phyloP scores from a whole-genome alignment of 1,140 invertebrate species.

The Bombus ignitus region DNA sequence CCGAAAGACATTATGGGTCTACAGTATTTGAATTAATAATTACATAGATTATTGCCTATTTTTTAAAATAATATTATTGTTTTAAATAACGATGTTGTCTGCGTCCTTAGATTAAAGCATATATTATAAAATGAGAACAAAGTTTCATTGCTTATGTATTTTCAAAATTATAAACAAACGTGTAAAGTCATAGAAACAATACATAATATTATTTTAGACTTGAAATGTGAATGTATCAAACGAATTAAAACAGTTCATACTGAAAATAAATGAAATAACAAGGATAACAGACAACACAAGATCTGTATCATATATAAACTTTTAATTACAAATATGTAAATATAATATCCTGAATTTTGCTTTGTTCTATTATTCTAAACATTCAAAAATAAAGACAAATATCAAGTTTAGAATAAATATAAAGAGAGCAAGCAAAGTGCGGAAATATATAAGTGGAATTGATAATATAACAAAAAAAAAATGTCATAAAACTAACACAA shows the following conservation, averaged over 20 bases:
- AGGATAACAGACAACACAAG: slow-evolving; percentile 11
- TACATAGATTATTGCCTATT: background rate
- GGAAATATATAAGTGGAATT: background rate
- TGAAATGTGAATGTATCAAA: background rate
- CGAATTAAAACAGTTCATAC: background rate
- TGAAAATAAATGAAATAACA: background rate
- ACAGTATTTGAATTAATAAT: slow-evolving; percentile 42
- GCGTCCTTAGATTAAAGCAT: background rate
- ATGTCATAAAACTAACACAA: background rate
- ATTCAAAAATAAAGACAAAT: background rate
- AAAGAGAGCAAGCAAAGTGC: slow-evolving; percentile 7
- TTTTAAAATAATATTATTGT: background rate
- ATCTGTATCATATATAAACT: background rate
- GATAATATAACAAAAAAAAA: background rate
- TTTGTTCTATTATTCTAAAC: background rate
- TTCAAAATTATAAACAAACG: background rate
- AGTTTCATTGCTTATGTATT: background rate
- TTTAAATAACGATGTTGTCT: slow-evolving; percentile 2
- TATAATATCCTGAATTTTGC: background rate
- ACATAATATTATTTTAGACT: background rate
- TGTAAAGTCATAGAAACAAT: background rate
- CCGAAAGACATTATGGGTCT: slow-evolving; percentile 64
- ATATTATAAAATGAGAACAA: background rate
- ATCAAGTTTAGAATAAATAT: background rate
- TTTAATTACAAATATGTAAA: slow-evolving; percentile 22